Base-by-base conservation (phyloP, 2,113 vertebrate species). In the Rhodinocichla rosea region DNA sequence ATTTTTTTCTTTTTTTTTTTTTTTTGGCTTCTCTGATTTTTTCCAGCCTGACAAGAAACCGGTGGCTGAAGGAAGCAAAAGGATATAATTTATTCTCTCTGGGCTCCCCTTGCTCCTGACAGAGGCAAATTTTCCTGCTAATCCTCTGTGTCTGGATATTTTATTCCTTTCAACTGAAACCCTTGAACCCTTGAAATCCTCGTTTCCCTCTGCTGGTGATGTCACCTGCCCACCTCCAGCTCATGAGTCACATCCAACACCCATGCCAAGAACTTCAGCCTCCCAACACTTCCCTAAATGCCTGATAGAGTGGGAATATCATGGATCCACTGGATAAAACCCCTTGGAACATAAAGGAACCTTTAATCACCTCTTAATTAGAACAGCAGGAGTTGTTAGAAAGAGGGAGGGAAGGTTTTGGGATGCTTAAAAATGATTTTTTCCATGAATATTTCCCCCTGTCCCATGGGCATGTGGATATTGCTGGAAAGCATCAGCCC, bases 101-200 rank as follows among this genome's bases (percentile, higher is more conserved):
- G 60, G 53, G 53, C 57, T 88, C 33, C 76, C 35, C 67, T 50
- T 50, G 26, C 67, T 94, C 84, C 95, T 95, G 70, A 95, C 55
- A 94, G 85, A 97, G 89, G 88, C 91, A 86, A 94, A 83, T 68
- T 26, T 63, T 57, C 60, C 71, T 95, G 84, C 57, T 90, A 93
- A 95, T 92, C 82, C 79, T 60, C 45, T 59, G 71, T 73, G 96
- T 97, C 95, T 97, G 94, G 95, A 81, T 92, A 85, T 89, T 94
- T 97, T 91, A 92, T 95, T 91, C 94, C 56, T 80, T 84, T 65
- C 77, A 86, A 35, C 26, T 83, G 79, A 94, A 93, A 83, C 56
- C 89, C 93, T 74, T 86, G 64, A 92, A 91, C 52, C 52, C 70
- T 76, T 59, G 71, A 35, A 67, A 67, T 50, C 62, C 71, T 32